Conservation (phyloP, 2,888 invertebrate species). For the Lycaena phlaeas region DNA sequence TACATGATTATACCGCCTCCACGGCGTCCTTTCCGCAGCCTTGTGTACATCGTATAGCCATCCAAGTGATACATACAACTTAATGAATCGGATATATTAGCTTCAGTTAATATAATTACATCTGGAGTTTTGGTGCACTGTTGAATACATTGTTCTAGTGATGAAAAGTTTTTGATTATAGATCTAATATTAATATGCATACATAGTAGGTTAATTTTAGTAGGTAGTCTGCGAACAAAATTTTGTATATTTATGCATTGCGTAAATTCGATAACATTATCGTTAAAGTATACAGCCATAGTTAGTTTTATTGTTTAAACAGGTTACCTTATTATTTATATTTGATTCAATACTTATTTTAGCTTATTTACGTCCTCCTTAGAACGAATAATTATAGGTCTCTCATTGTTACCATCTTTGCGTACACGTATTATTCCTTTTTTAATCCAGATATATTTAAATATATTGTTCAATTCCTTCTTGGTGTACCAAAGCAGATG, state of each 20-base stretch:
- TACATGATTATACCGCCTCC: conserved; percentile 20
- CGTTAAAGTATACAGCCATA: too few relatives aligned
- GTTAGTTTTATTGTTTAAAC: too few relatives aligned
- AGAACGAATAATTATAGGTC: too few relatives aligned
- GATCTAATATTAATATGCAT: not conserved
- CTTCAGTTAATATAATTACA: conserved; percentile 15
- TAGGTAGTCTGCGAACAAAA: not conserved
- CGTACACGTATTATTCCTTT: too few relatives aligned
- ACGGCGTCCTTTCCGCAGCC: conserved; percentile 11
- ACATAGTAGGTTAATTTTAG: not conserved
- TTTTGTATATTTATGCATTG: not conserved
- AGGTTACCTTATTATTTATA: too few relatives aligned
- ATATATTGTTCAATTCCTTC: too few relatives aligned
- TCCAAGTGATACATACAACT: conserved; percentile 15
- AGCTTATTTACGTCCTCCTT: too few relatives aligned
- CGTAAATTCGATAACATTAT: not conserved
- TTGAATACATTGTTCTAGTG: not conserved
- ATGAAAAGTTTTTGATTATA: not conserved
- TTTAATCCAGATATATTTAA: too few relatives aligned
- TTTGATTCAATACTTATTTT: too few relatives aligned
- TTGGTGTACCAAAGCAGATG: too few relatives aligned
- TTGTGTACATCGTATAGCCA: conserved; percentile 17
- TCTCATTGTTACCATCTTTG: too few relatives aligned
- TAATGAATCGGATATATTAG: conserved; percentile 13
- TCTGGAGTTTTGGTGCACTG: not conserved